Conservation (phyloP, 2,113 vertebrate species). For the Numenius arquata region DNA sequence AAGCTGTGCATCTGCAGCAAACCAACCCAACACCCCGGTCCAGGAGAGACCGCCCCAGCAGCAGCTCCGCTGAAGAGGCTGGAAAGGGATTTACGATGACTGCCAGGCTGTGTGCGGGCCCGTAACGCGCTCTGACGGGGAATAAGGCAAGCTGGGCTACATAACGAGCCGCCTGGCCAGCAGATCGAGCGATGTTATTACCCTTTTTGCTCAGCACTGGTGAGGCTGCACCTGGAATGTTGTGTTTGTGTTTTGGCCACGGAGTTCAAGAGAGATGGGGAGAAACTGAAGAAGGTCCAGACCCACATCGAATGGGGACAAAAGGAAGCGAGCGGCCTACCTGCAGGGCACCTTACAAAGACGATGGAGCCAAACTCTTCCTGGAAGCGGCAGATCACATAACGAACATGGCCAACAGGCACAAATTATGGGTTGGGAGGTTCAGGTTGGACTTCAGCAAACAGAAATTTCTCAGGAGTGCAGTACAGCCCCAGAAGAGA, state of each 20-base stretch:
- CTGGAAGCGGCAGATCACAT: neutral
- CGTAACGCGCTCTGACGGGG: rapidly evolving
- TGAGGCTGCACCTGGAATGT: neutral
- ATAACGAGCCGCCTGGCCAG: neutral
- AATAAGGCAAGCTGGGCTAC: neutral
- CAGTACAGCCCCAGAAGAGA: neutral
- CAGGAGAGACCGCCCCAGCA: neutral
- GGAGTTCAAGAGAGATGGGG: neutral
- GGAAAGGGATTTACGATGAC: neutral
- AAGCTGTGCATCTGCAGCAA: neutral
- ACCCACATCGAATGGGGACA: rapidly evolving
- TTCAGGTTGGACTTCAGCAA: neutral
- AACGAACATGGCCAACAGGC: neutral
- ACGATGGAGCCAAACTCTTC: neutral
- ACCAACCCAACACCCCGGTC: neutral
- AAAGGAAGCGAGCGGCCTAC: neutral
- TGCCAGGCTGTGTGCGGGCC: neutral
- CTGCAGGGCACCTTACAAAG: neutral
- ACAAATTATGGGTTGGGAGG: neutral
- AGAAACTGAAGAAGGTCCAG: neutral
- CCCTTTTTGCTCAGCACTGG: neutral
- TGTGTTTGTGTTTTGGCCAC: neutral
- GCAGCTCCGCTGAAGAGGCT: neutral
- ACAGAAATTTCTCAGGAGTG: neutral
- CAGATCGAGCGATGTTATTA: neutral